These are phyloP conservation scores for Seira ritae DNA, from an alignment of 2,888 invertebrate species.

Conservation along the genomic window DNA sequence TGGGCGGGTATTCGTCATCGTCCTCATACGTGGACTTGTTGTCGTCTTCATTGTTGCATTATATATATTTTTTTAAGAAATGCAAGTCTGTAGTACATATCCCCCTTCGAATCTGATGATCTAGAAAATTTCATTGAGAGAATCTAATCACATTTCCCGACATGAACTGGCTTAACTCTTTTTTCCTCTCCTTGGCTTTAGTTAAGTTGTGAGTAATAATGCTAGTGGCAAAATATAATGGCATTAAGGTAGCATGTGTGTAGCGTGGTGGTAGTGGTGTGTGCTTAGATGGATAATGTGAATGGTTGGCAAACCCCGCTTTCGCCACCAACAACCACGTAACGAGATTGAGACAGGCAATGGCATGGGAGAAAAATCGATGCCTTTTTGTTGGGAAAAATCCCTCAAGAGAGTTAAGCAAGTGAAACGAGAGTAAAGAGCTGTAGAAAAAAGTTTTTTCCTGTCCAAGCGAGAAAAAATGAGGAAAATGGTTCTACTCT, in stretches of 20 bases:
- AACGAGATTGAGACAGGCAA: neutral
- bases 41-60: no score
- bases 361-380: slow-evolving; percentile 34
- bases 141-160: neutral
- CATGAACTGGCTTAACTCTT: neutral
- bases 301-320: neutral
- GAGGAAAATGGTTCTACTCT: neutral
- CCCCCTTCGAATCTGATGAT: neutral
- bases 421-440: slow-evolving; percentile 17
- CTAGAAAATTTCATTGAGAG: neutral
- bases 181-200: no score
- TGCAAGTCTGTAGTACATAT: no score
- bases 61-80: no score
- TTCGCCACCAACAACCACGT: neutral
- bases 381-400: slow-evolving; percentile 30
- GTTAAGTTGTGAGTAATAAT: no score
- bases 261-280: no score
- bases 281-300: neutral
- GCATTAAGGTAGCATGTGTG: neutral
- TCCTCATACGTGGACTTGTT: neutral
- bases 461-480: slow-evolving; percentile 25
- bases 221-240: no score
- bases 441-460: neutral
- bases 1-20: neutral
- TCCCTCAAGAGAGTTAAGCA: slow-evolving; percentile 30